These are phyloP conservation scores for Pygathrix nemaeus DNA, from an alignment of 2,113 vertebrate species.

Conservation along the genomic window DNA sequence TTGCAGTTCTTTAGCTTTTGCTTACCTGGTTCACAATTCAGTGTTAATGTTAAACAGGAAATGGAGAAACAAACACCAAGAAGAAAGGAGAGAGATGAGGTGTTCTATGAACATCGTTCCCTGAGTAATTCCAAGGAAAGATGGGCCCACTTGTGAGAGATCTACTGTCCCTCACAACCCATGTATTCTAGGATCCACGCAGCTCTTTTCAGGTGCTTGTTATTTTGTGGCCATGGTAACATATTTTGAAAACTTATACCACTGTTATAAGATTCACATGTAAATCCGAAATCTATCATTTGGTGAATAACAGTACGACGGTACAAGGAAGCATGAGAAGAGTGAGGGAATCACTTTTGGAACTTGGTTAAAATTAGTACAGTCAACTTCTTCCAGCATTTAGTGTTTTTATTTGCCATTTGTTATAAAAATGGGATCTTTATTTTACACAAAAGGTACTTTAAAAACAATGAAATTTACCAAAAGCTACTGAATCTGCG, in stretches of 20 bases:
- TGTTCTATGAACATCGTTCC: neutral
- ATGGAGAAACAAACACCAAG: neutral
- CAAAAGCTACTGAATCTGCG: conserved; percentile 49
- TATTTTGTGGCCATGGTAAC: neutral
- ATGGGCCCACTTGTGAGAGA: neutral
- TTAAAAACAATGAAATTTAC: conserved; percentile 70
- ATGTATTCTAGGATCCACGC: neutral
- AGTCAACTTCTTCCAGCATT: neutral
- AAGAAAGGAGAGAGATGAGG: neutral
- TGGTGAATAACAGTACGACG: too few relatives aligned
- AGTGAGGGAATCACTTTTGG: neutral
- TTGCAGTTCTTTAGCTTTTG: neutral
- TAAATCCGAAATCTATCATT: neutral
- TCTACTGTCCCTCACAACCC: accelerated
- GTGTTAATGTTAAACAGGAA: neutral
- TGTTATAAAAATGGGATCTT: conserved; percentile 65
- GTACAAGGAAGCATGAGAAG: neutral
- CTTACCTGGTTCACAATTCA: neutral
- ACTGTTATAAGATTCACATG: neutral
- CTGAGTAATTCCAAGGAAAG: neutral
- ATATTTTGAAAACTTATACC: neutral
- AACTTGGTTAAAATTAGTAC: neutral
- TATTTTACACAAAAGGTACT: conserved; percentile 68
- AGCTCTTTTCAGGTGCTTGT: neutral
- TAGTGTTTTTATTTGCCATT: conserved; percentile 64